phyloP scores from a whole-genome alignment of 2,888 invertebrate species.

The Proisotoma minuta region DNA sequence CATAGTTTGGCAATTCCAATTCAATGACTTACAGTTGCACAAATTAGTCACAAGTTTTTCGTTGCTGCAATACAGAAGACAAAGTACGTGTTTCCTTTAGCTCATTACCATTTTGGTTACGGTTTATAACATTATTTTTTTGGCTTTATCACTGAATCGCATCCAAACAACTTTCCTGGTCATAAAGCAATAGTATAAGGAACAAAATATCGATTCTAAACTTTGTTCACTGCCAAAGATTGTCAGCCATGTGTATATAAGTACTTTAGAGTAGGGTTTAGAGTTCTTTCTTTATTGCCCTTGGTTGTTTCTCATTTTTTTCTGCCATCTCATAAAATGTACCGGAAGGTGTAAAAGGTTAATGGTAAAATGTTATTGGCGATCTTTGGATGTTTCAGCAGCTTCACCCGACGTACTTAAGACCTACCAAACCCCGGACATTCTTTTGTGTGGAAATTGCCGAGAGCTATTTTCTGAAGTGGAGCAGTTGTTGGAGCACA shows the following conservation, averaged over 20 bases:
- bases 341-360: constrained; percentile 1
- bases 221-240: background rate
- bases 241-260: too few species aligned
- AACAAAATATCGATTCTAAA: background rate
- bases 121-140: constrained; percentile 20
- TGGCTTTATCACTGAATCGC: constrained; percentile 11
- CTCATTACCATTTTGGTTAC: constrained; percentile 19
- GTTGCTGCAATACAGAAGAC: background rate
- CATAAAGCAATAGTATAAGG: too few species aligned
- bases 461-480: constrained; percentile 68
- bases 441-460: constrained; percentile 71
- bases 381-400: too few species aligned
- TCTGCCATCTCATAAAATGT: background rate
- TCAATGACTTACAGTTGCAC: too few species aligned
- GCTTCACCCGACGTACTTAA: too few species aligned
- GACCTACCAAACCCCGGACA: constrained; percentile 69
- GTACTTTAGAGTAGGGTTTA: too few species aligned
- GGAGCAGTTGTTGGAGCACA: constrained; percentile 67
- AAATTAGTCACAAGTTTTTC: background rate
- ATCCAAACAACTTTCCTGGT: background rate
- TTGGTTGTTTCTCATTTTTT: background rate
- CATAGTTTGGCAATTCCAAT: too few species aligned
- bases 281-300: too few species aligned
- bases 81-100: constrained; percentile 12
- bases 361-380: too few species aligned